Base-by-base conservation (phyloP, 2,888 invertebrate genomes). In the Carterocephalus palaemon region DNA sequence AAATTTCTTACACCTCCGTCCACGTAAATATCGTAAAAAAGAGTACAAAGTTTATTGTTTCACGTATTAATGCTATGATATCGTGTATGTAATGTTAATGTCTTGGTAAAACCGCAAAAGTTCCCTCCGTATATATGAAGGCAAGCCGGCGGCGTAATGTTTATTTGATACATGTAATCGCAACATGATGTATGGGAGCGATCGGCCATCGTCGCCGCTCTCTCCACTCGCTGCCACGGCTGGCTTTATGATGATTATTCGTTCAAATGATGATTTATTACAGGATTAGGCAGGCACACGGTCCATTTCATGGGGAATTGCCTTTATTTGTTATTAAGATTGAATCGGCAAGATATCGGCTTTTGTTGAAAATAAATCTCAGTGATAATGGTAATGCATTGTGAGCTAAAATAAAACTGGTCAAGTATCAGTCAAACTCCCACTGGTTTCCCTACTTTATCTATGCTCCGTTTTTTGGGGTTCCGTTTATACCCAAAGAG, bases 221-320 rank as follows among this genome's bases (percentile, higher is more conserved):
- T 56, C 58, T 56, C 62, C 64, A 57, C 58, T 65, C 67, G 60
- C 60, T 62, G 46, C 37, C 54, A 50, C 55, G 53, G 48, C 51
- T 57, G 56, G 80, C 73, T 79, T 78, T 83, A 83, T 79, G 76
- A 79, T 84, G 80, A 86, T 84, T 81, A 84, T 81, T 79, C 75
- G 67, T 73, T 77, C 75, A 80, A 85, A 83, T 79, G 75, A 82
- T 85, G 85, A 86, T 85, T 83, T 85, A 85, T 85, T 78, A 73
- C 67, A 46, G 81, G 84, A 82, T 86, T 81, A 82, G 72, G 66
- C 65, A 66, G 73, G 65, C 82, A 75, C 76, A 69, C 75, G 76
- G 75, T 73, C 72, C 74, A 71, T 74, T 75, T 72, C 69, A 73
- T 65, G 76, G 74, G 75, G 76, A 75, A 79, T 80, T 75, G 70